Evolutionary conservation across 2,113 vertebrate species (phyloP), one percentile per base, ranked within the genome.

Genomic region (Stigmatopora nigra): DNA sequence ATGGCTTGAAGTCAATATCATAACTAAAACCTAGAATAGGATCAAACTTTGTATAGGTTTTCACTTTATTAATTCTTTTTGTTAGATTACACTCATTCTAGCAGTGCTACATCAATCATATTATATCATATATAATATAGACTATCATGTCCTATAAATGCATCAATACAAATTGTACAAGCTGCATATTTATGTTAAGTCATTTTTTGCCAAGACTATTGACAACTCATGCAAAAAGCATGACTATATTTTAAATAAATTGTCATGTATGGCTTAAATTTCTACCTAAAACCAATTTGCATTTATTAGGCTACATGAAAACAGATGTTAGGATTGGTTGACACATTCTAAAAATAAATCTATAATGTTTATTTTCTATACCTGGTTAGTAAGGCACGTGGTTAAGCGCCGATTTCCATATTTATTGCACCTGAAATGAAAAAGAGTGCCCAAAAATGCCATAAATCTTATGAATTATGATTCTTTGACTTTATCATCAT

Each of bases 401-500:
- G 38, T 45, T 22, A 45, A 61, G 41, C n/a, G 19, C 41, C 13
- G 13, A 20, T 22, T 31, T 61, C 13, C 14, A 6, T 45, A 22
- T 46, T n/a, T 12, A 35, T 38, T 36, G 38, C 14, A 22, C 9
- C 41, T 20, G 41, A 44, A 45, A 45, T 61, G 44, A n/a, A 12
- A 12, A 15, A 12, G n/a, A 15, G 20, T 22, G n/a, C 8, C 41
- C 36, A 5, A 45, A 45, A 61, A 22, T 45, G n/a, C n/a, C 9
- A 12, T 20, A 20, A 53, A 55, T 20, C 38, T 51, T 9, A n/a
- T 45, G 2, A 35, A 36, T 77, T 77, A 80, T 8, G 82, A 41
- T n/a, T 89, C 78, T 68, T 92, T 91, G 9, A 90, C 84, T 81
- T 92, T 92, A 52, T 89, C 75, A 0, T 96, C 90, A 0, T 92